Evolutionary conservation across 2,113 vertebrate species (phyloP).

Genomic region (Thinocorus orbignyianus): DNA sequence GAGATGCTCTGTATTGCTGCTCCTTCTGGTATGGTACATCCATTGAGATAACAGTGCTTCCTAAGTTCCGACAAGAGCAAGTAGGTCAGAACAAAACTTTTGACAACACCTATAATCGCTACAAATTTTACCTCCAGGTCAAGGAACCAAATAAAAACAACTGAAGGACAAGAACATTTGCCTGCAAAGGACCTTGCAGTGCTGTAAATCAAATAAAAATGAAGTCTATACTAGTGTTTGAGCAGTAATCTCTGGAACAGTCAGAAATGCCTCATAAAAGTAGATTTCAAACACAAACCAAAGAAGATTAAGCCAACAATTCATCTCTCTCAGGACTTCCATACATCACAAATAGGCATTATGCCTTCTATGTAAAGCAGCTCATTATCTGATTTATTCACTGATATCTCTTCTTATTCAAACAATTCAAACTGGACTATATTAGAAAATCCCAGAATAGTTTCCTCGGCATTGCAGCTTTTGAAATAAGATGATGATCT

Average conservation of each 20-base stretch:
- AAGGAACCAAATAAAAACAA: not conserved
- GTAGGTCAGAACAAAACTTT: not conserved
- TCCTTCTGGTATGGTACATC: not conserved
- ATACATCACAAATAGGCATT: slow-evolving; percentile 22
- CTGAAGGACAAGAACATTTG: not conserved
- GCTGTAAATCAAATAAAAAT: not conserved
- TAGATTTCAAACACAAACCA: slow-evolving; percentile 31
- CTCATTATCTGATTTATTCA: slow-evolving; percentile 45
- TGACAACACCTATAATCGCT: not conserved
- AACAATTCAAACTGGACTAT: not conserved
- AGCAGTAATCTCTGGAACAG: not conserved
- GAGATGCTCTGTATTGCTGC: not conserved
- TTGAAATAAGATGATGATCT: slow-evolving; percentile 8
- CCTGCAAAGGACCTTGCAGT: not conserved
- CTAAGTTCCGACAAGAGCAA: not conserved
- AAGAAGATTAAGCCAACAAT: slow-evolving; percentile 43
- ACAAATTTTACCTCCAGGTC: not conserved
- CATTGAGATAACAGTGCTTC: not conserved
- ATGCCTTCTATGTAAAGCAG: slow-evolving; percentile 18
- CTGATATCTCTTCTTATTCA: slow-evolving; percentile 4
- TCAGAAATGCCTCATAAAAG: not conserved
- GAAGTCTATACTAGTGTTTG: not conserved
- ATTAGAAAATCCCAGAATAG: slow-evolving; percentile 18
- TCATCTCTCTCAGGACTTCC: slow-evolving; percentile 2
- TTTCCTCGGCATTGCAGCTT: not conserved